phyloP scores from a whole-genome alignment of 2,797 vertebrate genomes.

The Spinus pinus region DNA sequence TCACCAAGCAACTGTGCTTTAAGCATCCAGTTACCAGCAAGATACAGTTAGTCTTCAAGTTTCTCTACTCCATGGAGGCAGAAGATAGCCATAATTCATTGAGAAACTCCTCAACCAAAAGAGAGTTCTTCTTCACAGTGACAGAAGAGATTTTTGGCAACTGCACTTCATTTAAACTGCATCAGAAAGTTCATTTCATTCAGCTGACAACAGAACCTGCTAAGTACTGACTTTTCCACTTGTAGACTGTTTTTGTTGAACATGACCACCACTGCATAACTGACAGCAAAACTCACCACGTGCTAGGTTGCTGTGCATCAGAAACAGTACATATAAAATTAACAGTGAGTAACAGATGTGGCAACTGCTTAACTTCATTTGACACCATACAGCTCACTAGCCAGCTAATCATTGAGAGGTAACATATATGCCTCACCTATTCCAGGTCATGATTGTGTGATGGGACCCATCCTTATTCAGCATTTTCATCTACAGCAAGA shows the following conservation, averaged over 20 bases:
- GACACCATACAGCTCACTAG: neutral
- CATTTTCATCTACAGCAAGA: neutral
- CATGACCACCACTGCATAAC: neutral
- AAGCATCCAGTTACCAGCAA: neutral
- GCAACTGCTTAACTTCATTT: slow-evolving; percentile 6
- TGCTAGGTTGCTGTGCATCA: slow-evolving; percentile 22
- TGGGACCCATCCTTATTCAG: neutral
- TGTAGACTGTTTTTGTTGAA: neutral
- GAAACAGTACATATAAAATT: slow-evolving; percentile 8
- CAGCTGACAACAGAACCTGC: neutral
- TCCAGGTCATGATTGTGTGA: slow-evolving; percentile 4
- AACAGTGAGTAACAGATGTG: slow-evolving; percentile 13
- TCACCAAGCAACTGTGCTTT: neutral
- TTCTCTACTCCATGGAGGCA: slow-evolving; percentile 18
- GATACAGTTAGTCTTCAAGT: slow-evolving; percentile 20
- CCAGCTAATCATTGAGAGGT: slow-evolving; percentile 41
- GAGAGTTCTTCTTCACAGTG: neutral
- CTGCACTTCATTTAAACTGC: neutral
- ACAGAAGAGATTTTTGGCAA: slow-evolving; percentile 59
- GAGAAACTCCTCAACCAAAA: slow-evolving; percentile 20
- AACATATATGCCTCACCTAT: slow-evolving; percentile 36
- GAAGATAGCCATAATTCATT: slow-evolving; percentile 46
- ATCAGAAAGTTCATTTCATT: neutral
- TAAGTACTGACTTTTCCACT: neutral
- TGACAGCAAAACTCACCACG: slow-evolving; percentile 5